Conservation (phyloP, 2,888 invertebrate species). For the Theodoxus fluviatilis region DNA sequence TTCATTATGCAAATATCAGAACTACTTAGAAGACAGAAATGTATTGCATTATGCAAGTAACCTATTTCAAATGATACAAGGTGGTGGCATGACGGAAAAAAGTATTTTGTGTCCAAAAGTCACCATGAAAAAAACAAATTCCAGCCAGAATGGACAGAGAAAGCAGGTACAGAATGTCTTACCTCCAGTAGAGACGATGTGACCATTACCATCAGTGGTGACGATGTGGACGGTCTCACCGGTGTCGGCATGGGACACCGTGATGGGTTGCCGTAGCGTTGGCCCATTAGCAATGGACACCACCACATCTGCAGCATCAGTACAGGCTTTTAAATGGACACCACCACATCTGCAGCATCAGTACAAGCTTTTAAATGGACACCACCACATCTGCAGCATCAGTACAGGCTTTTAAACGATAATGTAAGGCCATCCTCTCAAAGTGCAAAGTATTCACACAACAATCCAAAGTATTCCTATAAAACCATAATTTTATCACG, state of each 20-base stretch:
- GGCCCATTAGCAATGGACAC: constrained; percentile 31
- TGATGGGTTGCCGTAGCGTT: constrained; percentile 25
- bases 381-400: constrained; percentile 27
- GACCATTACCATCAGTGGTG: constrained; percentile 54
- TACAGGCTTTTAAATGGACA: not conserved
- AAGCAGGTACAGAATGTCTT: constrained; percentile 21
- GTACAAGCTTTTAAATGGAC: not conserved
- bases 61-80: too few species aligned
- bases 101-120: too few species aligned
- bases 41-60: not conserved
- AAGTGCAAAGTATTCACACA: too few species aligned
- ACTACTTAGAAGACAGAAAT: too few species aligned
- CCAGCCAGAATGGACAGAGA: too few species aligned
- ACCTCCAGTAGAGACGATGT: constrained; percentile 53
- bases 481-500: too few species aligned
- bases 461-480: too few species aligned
- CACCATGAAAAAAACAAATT: too few species aligned
- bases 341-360: constrained; percentile 26
- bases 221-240: constrained; percentile 62
- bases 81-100: too few species aligned
- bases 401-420: not conserved
- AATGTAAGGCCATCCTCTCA: too few species aligned
- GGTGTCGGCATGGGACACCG: constrained; percentile 36
- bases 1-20: too few species aligned
- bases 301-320: constrained; percentile 24